phyloP scores from a whole-genome alignment of 2,888 invertebrate species.

The Noctuana brunneofusca region DNA sequence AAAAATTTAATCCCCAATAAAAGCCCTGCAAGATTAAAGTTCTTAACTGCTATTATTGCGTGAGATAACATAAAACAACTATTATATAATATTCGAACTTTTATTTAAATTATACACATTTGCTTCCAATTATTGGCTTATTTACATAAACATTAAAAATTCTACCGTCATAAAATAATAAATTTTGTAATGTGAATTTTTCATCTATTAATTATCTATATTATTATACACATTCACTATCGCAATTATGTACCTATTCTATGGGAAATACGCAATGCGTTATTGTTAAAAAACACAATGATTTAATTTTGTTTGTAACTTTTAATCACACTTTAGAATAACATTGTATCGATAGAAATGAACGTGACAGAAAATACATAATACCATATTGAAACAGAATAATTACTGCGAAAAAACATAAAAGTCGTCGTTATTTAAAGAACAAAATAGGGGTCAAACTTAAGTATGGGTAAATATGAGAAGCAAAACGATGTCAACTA shows the following conservation, averaged over 20 bases:
- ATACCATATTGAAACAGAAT: not conserved
- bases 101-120: constrained; percentile 71
- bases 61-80: not conserved
- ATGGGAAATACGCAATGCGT: constrained; percentile 26
- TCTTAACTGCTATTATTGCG: too few species aligned
- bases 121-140: constrained; percentile 67
- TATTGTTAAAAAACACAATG: constrained; percentile 39
- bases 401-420: not conserved
- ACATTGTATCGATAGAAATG: not conserved
- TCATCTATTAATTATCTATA: constrained; percentile 40
- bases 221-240: constrained; percentile 46
- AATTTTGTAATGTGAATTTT: constrained; percentile 46
- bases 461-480: constrained; percentile 6
- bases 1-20: too few species aligned
- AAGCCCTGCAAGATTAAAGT: too few species aligned
- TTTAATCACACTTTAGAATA: constrained; percentile 4
- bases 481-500: constrained; percentile 44
- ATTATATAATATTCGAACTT: constrained; percentile 51
- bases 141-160: constrained; percentile 68
- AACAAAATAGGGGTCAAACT: not conserved
- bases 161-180: constrained; percentile 71
- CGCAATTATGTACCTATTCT: constrained; percentile 37
- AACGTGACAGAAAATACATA: not conserved
- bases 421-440: not conserved
- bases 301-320: constrained; percentile 11